phyloP scores from a whole-genome alignment of 2,113 vertebrate species.

The Enhydra lutris region DNA sequence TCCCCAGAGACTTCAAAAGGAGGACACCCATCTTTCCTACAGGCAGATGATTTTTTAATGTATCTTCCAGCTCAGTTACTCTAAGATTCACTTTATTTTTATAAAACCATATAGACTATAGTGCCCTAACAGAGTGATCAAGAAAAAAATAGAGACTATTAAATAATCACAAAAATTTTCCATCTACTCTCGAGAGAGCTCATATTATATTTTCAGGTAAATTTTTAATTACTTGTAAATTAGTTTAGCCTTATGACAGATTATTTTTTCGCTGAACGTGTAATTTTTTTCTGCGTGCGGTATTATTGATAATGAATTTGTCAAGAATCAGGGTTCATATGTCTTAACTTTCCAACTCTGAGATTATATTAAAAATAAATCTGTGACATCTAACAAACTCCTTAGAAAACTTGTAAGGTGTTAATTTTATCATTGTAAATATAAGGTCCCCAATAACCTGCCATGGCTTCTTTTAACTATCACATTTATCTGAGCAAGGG shows the following conservation, averaged over 20 bases:
- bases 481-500: constrained; percentile 5
- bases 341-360: neutral
- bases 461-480: neutral
- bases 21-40: neutral
- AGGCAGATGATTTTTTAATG: neutral
- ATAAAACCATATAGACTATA: neutral
- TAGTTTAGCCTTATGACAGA: neutral
- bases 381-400: constrained; percentile 16
- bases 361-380: constrained; percentile 63
- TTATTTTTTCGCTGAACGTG: constrained; percentile 5
- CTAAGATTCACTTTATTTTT: neutral
- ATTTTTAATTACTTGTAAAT: constrained; percentile 43
- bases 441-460: neutral
- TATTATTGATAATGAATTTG: constrained; percentile 47
- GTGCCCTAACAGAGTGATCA: neutral
- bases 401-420: constrained; percentile 32
- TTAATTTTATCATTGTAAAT: constrained; percentile 37
- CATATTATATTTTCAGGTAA: constrained; percentile 32
- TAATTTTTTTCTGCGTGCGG: constrained; percentile 20
- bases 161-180: constrained; percentile 18
- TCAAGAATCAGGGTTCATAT: neutral
- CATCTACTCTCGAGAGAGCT: neutral
- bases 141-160: neutral
- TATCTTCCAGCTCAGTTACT: neutral
- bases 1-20: neutral